A percentile compares a stretch with the other conserved stretches of the same genome.
These are phyloP conservation scores for Aelia acuminata DNA, from an alignment of 2,888 invertebrate genomes.

Conservation along the genomic window DNA sequence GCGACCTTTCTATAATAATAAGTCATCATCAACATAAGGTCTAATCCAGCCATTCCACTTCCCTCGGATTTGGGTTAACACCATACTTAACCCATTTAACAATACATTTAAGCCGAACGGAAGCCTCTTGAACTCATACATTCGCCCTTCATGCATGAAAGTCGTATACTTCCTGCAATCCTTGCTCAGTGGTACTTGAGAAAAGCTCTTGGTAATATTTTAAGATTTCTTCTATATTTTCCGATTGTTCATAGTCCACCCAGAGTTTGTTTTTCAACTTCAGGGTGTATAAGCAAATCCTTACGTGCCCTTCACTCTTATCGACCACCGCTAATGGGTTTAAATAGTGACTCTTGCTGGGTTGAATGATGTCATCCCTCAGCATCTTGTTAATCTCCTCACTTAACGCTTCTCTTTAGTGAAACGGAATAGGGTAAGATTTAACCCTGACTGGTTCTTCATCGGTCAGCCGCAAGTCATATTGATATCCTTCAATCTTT, in stretches of 20 bases:
- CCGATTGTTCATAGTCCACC: not conserved
- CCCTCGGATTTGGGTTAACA: not conserved
- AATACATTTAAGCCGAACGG: not conserved
- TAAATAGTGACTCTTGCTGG: too few relatives aligned
- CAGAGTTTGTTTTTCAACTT: not conserved
- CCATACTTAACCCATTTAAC: not conserved
- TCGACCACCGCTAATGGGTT: not conserved
- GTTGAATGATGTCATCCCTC: too few relatives aligned
- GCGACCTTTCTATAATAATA: not conserved
- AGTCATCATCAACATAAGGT: not conserved
- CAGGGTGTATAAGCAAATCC: not conserved
- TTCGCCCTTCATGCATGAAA: too few relatives aligned
- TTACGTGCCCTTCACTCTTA: not conserved
- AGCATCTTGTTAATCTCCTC: too few relatives aligned
- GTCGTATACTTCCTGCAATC: not conserved
- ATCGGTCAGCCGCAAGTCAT: too few relatives aligned
- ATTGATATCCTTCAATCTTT: too few relatives aligned
- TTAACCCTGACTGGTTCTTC: too few relatives aligned
- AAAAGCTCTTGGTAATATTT: not conserved
- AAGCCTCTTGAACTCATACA: not conserved
- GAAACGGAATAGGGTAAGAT: too few relatives aligned
- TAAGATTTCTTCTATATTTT: not conserved
- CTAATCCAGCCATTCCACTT: not conserved
- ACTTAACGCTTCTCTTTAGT: too few relatives aligned
- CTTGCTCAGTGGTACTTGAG: not conserved